Evolutionary conservation across 2,797 vertebrate genomes (phyloP), one percentile per base, ranked within the genome.

Genomic region (Phrynocephalus vlangalii): DNA sequence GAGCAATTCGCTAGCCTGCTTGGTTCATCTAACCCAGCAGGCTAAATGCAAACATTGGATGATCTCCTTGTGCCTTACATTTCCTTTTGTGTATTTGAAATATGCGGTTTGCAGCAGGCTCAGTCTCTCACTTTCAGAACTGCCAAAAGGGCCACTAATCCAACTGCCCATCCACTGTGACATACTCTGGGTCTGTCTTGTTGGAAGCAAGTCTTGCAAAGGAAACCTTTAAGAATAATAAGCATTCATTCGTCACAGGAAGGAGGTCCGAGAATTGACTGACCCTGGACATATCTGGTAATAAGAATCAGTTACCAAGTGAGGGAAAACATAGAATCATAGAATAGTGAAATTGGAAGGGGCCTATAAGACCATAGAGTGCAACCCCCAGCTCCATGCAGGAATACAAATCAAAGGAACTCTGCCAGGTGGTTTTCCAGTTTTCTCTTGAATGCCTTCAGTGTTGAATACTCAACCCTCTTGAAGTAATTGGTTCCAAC

Each of bases 1-100:
- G 20, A 26, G 87, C 26, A 76, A 81, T 82, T 81, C 33, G 18
- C 60, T 60, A 60, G 30, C 28, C 78, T 81, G 33, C 71, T 88
- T 56, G 87, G 83, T 88, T 82, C 79, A 88, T 70, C 30, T 76
- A 60, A 81, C 87, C 67, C 83, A 88, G 83, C 60, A 50, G 83
- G 87, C 48, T 11, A 6, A 70, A 24, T 26, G 79, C 78, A 85
- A 88, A 85, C 79, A 85, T 70, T 88, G 71, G 83, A 76, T 44
- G 44, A 48, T 82, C 70, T 67, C 56, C 26, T 33, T 67, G 44
- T 85, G 79, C 48, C 48, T 80, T 71, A 81, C 76, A 63, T 81
- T 85, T 76, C 63, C 60, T 82, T 3, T 56, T 75, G 56, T 85
- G 78, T 70, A 68, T 76, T 88, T 76, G 79, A 82, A 85, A 81